Evolutionary conservation across 2,113 vertebrate species (phyloP), one percentile per base, ranked within the genome.

Genomic region (Sinosuthora webbiana): DNA sequence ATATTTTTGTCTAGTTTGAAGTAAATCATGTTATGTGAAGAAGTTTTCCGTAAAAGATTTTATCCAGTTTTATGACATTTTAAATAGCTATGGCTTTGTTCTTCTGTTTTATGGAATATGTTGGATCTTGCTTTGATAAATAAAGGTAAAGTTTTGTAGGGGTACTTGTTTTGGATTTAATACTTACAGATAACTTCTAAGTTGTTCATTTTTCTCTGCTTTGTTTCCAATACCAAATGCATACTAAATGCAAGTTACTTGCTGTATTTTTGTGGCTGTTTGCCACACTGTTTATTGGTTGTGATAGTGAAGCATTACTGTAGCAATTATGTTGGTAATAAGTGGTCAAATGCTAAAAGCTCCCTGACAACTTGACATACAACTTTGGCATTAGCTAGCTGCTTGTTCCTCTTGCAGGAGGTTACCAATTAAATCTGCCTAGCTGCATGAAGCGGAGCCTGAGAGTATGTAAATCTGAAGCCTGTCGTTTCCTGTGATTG

Each of bases 401-500:
- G 44, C 24, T 63, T 77, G 60, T 57, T 95, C 79, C 18, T 80
- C 71, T 89, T 60, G 79, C 78, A 71, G 74, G 49, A 57, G 37
- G 23, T 73, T 90, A 41, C 20, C 21, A 68, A 44, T 80, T 95
- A 74, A 57, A 73, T 47, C 69, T 94, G n/a, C 83, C 74, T 77
- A 41, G 23, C 56, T 52, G 60, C 53, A 33, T 30, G 83, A 89
- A 76, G 78, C 55, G 75, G 71, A 62, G 69, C 52, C 10, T 65
- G 31, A 57, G 59, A 57, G 75, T 91, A 24, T 95, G 90, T 90
- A 78, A 95, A 97, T 98, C 93, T 96, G 87, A 97, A 97, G 94
- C 88, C 91, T 95, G 90, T 98, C 83, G 94, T 97, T 98, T 98
- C 97, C 97, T 95, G 93, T 73, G 90, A 91, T 98, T 98, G 98